Conservation (phyloP, 1,140 invertebrate genomes). For the Eriosoma lanigerum region DNA sequence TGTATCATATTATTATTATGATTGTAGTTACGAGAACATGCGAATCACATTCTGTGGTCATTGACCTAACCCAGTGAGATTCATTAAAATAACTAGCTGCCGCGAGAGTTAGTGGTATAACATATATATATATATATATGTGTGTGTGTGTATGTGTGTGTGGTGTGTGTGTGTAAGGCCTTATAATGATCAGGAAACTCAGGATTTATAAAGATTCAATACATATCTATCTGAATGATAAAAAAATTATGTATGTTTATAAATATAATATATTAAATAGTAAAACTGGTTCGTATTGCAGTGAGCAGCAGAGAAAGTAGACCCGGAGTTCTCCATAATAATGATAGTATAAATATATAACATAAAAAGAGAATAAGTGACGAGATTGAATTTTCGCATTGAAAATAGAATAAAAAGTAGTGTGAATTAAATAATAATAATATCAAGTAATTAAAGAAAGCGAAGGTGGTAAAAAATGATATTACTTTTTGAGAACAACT, state of each 20-base stretch:
- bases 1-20: neutral
- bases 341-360: slow-evolving; percentile 19
- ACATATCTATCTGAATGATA: neutral
- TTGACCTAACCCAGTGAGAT: neutral
- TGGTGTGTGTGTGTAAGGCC: neutral
- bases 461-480: neutral
- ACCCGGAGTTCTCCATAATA: slow-evolving; percentile 5
- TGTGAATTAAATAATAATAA: slow-evolving; percentile 10
- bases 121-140: no score
- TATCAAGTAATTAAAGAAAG: slow-evolving; percentile 25
- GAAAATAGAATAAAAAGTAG: slow-evolving; percentile 36
- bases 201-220: neutral
- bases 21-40: neutral
- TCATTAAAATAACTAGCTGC: no score
- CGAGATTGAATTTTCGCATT: slow-evolving; percentile 33
- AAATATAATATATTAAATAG: slow-evolving; percentile 20
- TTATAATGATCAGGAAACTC: neutral
- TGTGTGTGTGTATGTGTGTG: neutral
- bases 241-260: neutral
- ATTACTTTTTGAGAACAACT: neutral
- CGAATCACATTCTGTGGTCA: slow-evolving; percentile 17
- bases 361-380: neutral
- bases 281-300: slow-evolving; percentile 42
- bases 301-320: slow-evolving; percentile 41
- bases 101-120: neutral